These are phyloP conservation scores for Hylomyscus alleni DNA, from an alignment of 2,797 vertebrate species.

Conservation along the genomic window DNA sequence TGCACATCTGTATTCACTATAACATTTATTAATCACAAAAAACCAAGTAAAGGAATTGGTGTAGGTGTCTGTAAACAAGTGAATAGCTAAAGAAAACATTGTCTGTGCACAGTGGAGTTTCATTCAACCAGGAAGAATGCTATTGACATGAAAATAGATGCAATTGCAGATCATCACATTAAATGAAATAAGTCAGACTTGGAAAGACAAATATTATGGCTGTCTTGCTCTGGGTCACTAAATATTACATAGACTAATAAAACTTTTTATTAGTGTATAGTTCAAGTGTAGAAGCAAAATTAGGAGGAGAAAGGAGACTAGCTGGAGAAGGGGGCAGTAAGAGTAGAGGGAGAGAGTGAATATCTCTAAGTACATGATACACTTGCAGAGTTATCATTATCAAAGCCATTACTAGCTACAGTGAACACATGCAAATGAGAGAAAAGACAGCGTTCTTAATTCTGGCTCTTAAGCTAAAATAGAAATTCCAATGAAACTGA, in stretches of 20 bases:
- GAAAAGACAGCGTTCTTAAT: slow-evolving; percentile 67
- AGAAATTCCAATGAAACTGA: slow-evolving; percentile 76
- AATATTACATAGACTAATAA: not conserved
- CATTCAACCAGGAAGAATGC: not conserved
- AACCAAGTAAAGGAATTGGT: not conserved
- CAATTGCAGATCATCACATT: not conserved
- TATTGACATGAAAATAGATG: not conserved
- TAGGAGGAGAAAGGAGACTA: not conserved
- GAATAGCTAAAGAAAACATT: not conserved
- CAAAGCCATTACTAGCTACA: not conserved
- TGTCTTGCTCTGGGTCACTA: not conserved
- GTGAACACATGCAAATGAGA: not conserved
- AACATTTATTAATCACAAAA: not conserved
- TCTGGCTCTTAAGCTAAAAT: slow-evolving; percentile 77
- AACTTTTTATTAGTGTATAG: not conserved
- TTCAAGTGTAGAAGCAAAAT: not conserved
- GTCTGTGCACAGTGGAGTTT: not conserved
- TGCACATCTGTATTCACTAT: not conserved
- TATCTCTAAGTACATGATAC: not conserved
- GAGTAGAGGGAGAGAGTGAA: no score
- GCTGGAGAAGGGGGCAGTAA: not conserved
- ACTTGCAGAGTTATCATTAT: not conserved
- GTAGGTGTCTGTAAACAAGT: not conserved
- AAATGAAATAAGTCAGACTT: not conserved
- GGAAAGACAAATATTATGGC: not conserved